These are phyloP conservation scores for Cardiocondyla obscurior DNA, from an alignment of 1,140 invertebrate genomes.

Conservation along the genomic window DNA sequence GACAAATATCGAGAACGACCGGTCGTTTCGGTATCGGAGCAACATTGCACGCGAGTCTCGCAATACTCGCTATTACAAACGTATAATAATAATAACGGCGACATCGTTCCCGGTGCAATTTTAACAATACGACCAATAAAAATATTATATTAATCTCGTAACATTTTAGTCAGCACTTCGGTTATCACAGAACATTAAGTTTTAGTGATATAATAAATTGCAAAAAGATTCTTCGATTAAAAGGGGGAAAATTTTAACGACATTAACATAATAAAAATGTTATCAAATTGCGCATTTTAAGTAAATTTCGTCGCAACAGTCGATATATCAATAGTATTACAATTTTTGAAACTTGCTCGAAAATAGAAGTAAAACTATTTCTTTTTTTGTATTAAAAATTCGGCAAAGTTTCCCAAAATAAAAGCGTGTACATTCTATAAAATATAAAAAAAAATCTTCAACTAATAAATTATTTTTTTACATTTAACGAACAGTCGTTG, in stretches of 20 bases:
- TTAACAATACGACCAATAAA: not conserved
- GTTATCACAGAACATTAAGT: not conserved
- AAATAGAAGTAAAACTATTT: too few relatives aligned
- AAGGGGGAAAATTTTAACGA: not conserved
- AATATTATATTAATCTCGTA: not conserved
- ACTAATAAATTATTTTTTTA: not conserved
- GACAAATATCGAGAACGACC: conserved; percentile 18
- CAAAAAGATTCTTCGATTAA: not conserved
- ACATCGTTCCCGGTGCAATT: conserved; percentile 12
- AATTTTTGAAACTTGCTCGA: too few relatives aligned
- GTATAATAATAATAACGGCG: not conserved
- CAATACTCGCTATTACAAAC: not conserved
- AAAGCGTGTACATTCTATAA: not conserved
- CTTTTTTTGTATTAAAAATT: not conserved
- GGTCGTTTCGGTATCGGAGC: not conserved
- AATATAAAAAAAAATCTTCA: conserved; percentile 2
- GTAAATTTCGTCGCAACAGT: not conserved
- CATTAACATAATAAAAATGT: not conserved
- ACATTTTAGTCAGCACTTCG: not conserved
- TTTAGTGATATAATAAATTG: not conserved
- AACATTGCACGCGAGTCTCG: not conserved
- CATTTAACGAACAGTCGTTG: not conserved
- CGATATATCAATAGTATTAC: not conserved
- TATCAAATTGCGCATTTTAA: not conserved
- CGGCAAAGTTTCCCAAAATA: not conserved